These are phyloP conservation scores for Endomychus coccineus DNA, from an alignment of 2,888 invertebrate genomes.

Conservation along the genomic window DNA sequence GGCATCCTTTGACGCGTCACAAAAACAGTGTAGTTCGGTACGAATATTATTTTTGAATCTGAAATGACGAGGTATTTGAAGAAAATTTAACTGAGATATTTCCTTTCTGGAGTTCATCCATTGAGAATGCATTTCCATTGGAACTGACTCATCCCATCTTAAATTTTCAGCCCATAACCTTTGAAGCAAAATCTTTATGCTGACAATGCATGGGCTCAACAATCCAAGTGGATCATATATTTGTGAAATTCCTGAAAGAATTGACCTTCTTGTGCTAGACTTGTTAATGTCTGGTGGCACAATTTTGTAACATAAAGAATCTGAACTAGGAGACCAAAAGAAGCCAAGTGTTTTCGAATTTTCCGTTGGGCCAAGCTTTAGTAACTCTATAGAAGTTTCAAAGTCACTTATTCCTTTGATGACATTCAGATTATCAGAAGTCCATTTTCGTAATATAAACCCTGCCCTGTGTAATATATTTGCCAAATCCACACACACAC, in stretches of 20 bases:
- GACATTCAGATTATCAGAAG: too few species aligned
- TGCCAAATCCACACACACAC: too few species aligned
- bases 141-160: constrained; percentile 22
- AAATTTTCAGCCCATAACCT: constrained; percentile 20
- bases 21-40: constrained; percentile 25
- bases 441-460: constrained; percentile 20
- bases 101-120: constrained; percentile 17
- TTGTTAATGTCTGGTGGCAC: neutral
- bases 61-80: constrained; percentile 17
- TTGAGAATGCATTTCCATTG: constrained; percentile 9
- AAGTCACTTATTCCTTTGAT: too few species aligned
- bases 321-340: constrained; percentile 1
- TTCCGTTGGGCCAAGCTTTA: constrained; percentile 6
- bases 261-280: constrained; percentile 14
- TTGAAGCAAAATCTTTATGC: constrained; percentile 24
- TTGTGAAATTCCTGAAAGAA: constrained; percentile 19
- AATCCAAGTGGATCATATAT: constrained; percentile 26
- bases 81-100: constrained; percentile 8
- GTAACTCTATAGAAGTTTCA: too few species aligned
- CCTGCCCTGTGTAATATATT: constrained; percentile 11
- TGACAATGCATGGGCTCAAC: constrained; percentile 19
- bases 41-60: neutral
- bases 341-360: constrained; percentile 6
- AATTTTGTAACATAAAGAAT: constrained; percentile 3
- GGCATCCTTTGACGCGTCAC: constrained; percentile 20